Conservation (phyloP, 2,888 invertebrate species). For the Xylota segnis region DNA sequence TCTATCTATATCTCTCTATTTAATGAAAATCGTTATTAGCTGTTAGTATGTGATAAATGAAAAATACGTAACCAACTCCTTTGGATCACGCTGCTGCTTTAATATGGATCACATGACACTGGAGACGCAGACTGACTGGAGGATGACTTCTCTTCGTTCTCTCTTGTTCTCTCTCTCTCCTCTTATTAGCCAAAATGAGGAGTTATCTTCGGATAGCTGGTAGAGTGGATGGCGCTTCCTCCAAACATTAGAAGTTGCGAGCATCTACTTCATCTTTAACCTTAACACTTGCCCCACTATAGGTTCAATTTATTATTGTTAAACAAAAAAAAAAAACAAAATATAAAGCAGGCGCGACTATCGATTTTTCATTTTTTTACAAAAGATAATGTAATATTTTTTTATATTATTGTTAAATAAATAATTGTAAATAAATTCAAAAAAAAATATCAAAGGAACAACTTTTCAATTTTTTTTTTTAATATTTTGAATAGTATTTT, state of each 20-base stretch:
- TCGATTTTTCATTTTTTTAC: conserved; percentile 76
- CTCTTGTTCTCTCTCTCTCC: conserved; percentile 13
- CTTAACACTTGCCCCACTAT: conserved; percentile 72
- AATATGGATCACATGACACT: conserved; percentile 51
- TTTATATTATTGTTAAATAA: conserved; percentile 67
- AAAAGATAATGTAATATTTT: conserved; percentile 71
- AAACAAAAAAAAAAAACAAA: conserved; percentile 8
- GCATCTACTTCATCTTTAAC: conserved; percentile 64
- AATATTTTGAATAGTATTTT: background rate
- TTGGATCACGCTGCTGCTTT: conserved; percentile 61
- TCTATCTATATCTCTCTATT: conserved; percentile 44
- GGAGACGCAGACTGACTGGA: conserved; percentile 23
- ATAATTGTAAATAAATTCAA: conserved; percentile 73
- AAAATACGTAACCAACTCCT: conserved; percentile 60
- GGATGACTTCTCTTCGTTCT: background rate
- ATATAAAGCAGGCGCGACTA: conserved; percentile 69
- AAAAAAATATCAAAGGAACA: conserved; percentile 44
- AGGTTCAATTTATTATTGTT: conserved; percentile 66
- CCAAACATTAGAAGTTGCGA: conserved; percentile 54
- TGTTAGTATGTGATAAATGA: conserved; percentile 83
- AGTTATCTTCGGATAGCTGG: conserved; percentile 64
- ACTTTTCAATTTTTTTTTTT: background rate
- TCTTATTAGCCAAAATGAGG: conserved; percentile 73
- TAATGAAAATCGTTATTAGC: conserved; percentile 78
- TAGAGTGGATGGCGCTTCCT: conserved; percentile 65